Conservation (phyloP, 2,113 vertebrate species). For the Ailuropoda melanoleuca region DNA sequence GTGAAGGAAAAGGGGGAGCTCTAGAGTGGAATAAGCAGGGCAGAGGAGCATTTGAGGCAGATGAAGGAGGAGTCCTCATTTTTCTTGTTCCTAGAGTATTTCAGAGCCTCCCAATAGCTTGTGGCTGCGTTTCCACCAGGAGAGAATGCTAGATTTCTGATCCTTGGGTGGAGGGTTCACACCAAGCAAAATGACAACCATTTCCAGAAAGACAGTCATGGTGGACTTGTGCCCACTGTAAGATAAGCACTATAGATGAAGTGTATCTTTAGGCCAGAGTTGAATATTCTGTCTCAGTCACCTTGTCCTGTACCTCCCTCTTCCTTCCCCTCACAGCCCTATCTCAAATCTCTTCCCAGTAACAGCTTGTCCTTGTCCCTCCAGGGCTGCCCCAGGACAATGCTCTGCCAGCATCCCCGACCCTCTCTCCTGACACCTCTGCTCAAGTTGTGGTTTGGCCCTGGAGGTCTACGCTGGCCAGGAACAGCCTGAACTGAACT, state of each 20-base stretch:
- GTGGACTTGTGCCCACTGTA: not conserved
- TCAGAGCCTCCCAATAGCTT: not conserved
- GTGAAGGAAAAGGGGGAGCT: not conserved
- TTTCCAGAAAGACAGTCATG: not conserved
- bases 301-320: not conserved
- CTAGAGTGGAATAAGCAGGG: not conserved
- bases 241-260: not conserved
- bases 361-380: not conserved
- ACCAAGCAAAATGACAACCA: not conserved
- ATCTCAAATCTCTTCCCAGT: not conserved
- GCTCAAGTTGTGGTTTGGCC: not conserved
- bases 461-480: not conserved
- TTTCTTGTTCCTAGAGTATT: not conserved
- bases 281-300: not conserved
- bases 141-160: not conserved
- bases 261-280: not conserved
- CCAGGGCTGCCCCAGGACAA: not conserved
- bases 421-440: not conserved
- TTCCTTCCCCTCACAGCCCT: not conserved
- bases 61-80: not conserved
- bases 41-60: not conserved
- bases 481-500: not conserved
- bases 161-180: not conserved
- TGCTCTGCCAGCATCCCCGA: not conserved
- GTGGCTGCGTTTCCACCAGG: not conserved